Conservation (phyloP, 2,113 vertebrate species). For the Platichthys stellatus region DNA sequence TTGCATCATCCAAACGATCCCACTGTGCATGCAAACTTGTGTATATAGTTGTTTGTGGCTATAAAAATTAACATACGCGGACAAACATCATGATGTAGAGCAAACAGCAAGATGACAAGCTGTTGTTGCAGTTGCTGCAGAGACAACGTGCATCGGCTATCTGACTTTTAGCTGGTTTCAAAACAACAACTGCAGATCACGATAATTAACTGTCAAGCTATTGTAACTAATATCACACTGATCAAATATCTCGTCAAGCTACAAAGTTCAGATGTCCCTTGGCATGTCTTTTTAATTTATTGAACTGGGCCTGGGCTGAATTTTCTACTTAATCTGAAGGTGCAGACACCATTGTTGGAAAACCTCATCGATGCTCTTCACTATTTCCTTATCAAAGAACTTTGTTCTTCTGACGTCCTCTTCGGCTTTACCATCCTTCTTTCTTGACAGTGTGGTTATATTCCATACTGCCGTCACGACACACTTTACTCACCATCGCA, state of each 20-base stretch:
- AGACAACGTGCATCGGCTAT: neutral
- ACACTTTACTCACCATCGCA: neutral
- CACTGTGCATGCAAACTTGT: neutral
- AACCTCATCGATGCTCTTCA: too few relatives aligned
- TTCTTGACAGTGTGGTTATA: neutral
- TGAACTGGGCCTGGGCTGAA: too few relatives aligned
- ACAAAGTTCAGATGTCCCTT: too few relatives aligned
- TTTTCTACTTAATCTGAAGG: too few relatives aligned
- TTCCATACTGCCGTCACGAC: neutral
- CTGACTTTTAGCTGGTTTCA: too few relatives aligned
- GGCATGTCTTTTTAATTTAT: too few relatives aligned
- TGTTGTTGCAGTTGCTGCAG: neutral
- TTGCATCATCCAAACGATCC: too few relatives aligned
- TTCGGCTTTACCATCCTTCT: neutral
- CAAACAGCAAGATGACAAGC: neutral
- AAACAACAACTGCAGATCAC: too few relatives aligned
- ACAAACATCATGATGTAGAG: neutral
- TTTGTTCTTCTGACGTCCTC: neutral
- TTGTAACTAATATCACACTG: neutral
- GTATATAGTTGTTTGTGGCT: neutral
- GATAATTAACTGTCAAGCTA: too few relatives aligned
- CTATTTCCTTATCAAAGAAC: too few relatives aligned
- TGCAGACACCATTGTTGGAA: too few relatives aligned
- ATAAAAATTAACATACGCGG: neutral
- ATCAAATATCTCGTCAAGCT: too few relatives aligned